phyloP scores from a whole-genome alignment of 2,113 vertebrate species.

The Oncorhynchus keta region DNA sequence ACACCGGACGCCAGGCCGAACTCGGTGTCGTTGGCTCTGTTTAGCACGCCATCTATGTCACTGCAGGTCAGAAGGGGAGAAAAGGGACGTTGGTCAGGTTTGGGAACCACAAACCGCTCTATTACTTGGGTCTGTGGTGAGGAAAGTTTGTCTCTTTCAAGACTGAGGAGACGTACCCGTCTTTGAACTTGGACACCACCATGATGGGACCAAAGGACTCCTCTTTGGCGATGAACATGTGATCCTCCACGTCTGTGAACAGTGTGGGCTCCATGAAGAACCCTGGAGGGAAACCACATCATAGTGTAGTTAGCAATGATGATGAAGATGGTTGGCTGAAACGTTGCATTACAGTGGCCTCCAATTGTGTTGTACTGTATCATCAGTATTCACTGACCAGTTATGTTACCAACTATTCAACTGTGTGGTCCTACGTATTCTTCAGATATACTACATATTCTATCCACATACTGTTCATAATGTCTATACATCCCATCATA shows the following conservation, averaged over 20 bases:
- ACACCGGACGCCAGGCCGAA: slow-evolving; percentile 95
- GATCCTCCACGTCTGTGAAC: slow-evolving; percentile 81
- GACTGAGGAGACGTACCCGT: slow-evolving; percentile 76
- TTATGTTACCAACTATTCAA: no score
- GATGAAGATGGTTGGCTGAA: no score
- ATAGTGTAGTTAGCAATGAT: no score
- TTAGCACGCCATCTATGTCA: slow-evolving; percentile 87
- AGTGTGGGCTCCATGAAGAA: slow-evolving; percentile 88
- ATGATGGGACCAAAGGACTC: slow-evolving; percentile 95
- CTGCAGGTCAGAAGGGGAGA: slow-evolving; percentile 50
- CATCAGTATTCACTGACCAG: slow-evolving; percentile 23
- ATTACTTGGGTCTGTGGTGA: not conserved
- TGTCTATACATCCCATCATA: no score
- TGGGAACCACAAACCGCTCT: not conserved
- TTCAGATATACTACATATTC: slow-evolving; percentile 55
- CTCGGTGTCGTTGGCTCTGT: slow-evolving; percentile 88
- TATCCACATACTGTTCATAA: no score
- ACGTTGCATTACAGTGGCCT: no score
- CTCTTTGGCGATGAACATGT: slow-evolving; percentile 85
- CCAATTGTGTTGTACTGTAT: slow-evolving; percentile 41
- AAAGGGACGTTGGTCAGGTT: not conserved
- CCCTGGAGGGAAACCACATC: slow-evolving; percentile 56
- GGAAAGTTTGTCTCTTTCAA: slow-evolving; percentile 22
- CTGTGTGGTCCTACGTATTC: no score
- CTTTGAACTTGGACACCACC: slow-evolving; percentile 94